phyloP scores from a whole-genome alignment of 2,797 vertebrate species.

The Danio tinwini region DNA sequence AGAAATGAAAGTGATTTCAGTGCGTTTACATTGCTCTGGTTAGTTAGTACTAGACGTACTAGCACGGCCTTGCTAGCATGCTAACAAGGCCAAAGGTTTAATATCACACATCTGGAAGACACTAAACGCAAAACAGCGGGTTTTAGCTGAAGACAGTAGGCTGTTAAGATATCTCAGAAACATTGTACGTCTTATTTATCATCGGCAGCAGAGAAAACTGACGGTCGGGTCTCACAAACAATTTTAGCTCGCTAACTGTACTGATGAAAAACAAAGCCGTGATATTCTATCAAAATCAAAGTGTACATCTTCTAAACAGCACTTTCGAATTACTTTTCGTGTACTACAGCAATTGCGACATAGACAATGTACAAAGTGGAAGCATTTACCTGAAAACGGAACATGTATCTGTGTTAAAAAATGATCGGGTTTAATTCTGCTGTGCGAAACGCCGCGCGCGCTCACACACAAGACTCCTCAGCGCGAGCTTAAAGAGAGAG shows the following conservation, averaged over 20 bases:
- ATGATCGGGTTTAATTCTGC: constrained; percentile 53
- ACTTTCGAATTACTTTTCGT: fast-evolving
- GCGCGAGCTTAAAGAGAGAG: constrained; percentile 31
- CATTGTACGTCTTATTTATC: not conserved
- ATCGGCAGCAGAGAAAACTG: constrained; percentile 50
- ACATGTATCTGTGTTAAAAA: constrained; percentile 76
- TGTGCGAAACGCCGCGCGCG: constrained; percentile 72
- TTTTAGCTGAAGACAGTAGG: not conserved
- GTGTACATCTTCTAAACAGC: not conserved
- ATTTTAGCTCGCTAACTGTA: constrained; percentile 49
- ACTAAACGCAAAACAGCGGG: not conserved
- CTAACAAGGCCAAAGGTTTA: constrained; percentile 47
- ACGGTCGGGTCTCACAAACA: constrained; percentile 67
- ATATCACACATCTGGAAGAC: constrained; percentile 34
- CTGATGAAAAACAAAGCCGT: constrained; percentile 68
- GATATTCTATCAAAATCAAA: not conserved
- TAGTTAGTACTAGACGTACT: not conserved
- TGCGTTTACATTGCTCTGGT: not conserved
- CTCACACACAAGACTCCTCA: constrained; percentile 34
- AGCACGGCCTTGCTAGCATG: constrained; percentile 40
- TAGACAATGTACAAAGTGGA: fast-evolving
- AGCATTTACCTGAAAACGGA: constrained; percentile 80
- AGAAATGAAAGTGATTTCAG: not conserved
- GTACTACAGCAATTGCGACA: fast-evolving
- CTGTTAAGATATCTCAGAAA: not conserved